Evolutionary conservation across 2,797 vertebrate genomes (phyloP), one percentile per base, ranked within the genome.

Genomic region (Mus caroli): DNA sequence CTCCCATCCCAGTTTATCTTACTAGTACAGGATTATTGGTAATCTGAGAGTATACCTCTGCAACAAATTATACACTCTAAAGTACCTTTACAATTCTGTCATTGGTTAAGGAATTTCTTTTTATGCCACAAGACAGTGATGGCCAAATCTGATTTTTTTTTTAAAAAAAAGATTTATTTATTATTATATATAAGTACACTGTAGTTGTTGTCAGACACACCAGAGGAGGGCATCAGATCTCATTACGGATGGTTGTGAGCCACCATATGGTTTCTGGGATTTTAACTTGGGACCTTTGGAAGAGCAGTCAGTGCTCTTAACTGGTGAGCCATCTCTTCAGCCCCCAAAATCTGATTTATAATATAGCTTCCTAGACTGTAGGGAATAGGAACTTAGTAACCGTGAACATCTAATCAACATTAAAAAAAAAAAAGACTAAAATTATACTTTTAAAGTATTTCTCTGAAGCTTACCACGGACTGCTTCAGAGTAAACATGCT

Each of bases 371-470:
- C 60, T 75, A 20, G 40, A 77, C 52, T 90, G 0, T 77, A 31
- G 40, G 60, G n/a, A 94, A 90, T 0, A 1, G 6, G 58, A 64
- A 60, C 11, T 83, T 92, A 95, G 76, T 12, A 82, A 37, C 62
- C 37, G 58, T 52, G 46, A 94, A 95, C 95, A 93, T 90, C 28
- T 91, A 37, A 83, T 87, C 24, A 93, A 9, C 88, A 76, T 28
- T 22, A 88, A 92, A 50, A 78, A 50, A n/a, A n/a, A 85, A 22
- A 88, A 95, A 88, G 20, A 93, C 64, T 96, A 56, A 97, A 78
- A 58, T 64, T 87, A 2, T 46, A 67, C 60, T 67, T 4, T 64
- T 89, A 89, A 87, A 90, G 60, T 56, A 86, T 91, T 94, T 71
- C 34, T 95, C 11, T 77, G 58, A 67, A 77, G 80, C 12, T 75